phyloP scores from a whole-genome alignment of 92 coral and sea anemone genomes.

The Umimayanthus chanpuru region DNA sequence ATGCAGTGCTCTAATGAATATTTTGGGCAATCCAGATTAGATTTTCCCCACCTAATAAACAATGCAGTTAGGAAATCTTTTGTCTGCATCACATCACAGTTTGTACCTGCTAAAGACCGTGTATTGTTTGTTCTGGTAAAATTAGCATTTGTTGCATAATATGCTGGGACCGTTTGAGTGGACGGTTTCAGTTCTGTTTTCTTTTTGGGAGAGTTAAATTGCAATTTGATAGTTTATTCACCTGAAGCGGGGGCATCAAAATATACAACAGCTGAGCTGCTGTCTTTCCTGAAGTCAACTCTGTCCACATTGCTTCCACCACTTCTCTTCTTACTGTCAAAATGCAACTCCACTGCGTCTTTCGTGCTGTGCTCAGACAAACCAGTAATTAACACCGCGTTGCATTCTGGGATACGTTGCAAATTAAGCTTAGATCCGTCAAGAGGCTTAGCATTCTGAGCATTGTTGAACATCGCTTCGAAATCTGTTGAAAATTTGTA shows the following conservation, averaged over 20 bases:
- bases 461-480: background rate
- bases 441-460: conserved; percentile 6
- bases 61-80: no score
- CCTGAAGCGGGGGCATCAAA: conserved; percentile 17
- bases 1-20: no score
- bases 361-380: conserved; percentile 6
- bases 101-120: no score
- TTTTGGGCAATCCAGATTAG: no score
- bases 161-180: no score
- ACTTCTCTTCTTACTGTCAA: conserved; percentile 32
- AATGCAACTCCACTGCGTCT: conserved; percentile 22
- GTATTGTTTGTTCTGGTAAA: no score
- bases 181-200: no score
- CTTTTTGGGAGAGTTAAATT: no score
- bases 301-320: conserved; percentile 34
- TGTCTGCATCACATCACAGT: no score
- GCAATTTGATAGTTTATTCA: background rate
- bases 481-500: background rate
- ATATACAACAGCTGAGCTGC: conserved; percentile 3
- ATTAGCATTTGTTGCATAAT: no score
- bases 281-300: background rate
- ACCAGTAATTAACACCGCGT: conserved; percentile 35
- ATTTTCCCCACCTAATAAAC: no score
- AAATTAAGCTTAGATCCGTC: background rate
- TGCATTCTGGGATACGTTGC: conserved; percentile 17